Evolutionary conservation across 2,113 vertebrate species (phyloP).

Genomic region (Cephalophus harveyi): DNA sequence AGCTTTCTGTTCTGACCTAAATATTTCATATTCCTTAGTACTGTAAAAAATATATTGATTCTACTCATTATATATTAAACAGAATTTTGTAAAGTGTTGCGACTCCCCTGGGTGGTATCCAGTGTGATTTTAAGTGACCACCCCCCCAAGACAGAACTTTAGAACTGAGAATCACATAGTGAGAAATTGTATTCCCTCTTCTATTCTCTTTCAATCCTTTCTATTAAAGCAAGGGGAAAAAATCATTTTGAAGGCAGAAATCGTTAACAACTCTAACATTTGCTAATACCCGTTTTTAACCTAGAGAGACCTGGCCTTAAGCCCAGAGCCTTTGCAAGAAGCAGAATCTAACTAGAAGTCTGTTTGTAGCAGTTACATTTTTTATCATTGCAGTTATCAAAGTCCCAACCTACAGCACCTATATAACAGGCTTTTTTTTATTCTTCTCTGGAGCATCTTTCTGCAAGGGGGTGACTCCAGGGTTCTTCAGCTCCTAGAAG

Average conservation of each 20-base stretch:
- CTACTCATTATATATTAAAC: not conserved
- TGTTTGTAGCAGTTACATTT: not conserved
- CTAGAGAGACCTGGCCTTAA: not conserved
- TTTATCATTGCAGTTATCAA: not conserved
- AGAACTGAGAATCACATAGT: not conserved
- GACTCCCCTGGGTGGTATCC: accelerated
- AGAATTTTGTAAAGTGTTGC: not conserved
- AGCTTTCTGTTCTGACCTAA: not conserved
- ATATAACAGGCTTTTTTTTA: not conserved
- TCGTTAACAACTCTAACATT: not conserved
- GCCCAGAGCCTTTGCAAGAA: not conserved
- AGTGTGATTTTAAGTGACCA: not conserved
- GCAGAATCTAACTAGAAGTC: not conserved
- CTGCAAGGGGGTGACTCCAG: not conserved
- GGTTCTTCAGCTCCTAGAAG: not conserved
- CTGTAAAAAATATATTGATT: not conserved
- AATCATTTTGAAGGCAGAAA: not conserved
- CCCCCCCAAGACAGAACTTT: accelerated
- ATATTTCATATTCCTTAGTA: not conserved
- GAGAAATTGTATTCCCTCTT: not conserved
- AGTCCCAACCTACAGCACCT: not conserved
- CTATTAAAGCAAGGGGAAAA: not conserved
- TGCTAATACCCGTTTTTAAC: not conserved
- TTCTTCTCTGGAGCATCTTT: no score
- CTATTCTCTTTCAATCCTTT: not conserved